Evolutionary conservation across 2,888 invertebrate genomes (phyloP), one percentile per base, ranked within the genome.

Genomic region (Ernsta delagoae): DNA sequence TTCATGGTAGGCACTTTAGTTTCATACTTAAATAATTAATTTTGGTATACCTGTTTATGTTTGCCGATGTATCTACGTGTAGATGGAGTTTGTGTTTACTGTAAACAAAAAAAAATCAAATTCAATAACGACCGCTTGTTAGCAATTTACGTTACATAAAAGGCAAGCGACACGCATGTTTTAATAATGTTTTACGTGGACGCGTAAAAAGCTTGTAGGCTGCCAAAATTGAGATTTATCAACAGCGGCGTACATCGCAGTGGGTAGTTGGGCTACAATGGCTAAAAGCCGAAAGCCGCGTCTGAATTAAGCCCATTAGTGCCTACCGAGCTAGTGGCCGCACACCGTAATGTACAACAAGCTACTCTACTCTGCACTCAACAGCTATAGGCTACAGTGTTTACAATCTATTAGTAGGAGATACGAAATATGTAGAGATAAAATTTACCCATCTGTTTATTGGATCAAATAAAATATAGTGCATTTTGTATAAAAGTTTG

Each of bases 241-340:
- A 59, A 41, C 16, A 16, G 50, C 50, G 16, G 16, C 50, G 16
- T 48, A 12, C 24, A 50, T 24, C 7, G 24, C 50, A 50, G 50
- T 50, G 16, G 50, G 50, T 4, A 24, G 50, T 69, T 87, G 86
- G 90, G 87, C 90, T 89, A 91, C 91, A 92, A 89, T 83, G 86
- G 87, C 88, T 90, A 90, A 90, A 91, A 91, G 91, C 92, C 82
- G 82, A 88, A 90, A 90, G 90, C 91, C 90, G 82, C 91, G 87
- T 82, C 87, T 85, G 87, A 89, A 91, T 92, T 90, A 90, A 91
- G 89, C 85, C 90, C 88, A 92, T 92, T 91, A 91, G 83, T 78
- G 78, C 76, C 72, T 73, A 86, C 92, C 90, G 81, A 88, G 85
- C 86, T 86, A 84, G 83, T 77, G 78, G 80, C 83, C 82, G 83